Conservation (phyloP, 2,797 vertebrate genomes). For the Rhinoraja longicauda region DNA sequence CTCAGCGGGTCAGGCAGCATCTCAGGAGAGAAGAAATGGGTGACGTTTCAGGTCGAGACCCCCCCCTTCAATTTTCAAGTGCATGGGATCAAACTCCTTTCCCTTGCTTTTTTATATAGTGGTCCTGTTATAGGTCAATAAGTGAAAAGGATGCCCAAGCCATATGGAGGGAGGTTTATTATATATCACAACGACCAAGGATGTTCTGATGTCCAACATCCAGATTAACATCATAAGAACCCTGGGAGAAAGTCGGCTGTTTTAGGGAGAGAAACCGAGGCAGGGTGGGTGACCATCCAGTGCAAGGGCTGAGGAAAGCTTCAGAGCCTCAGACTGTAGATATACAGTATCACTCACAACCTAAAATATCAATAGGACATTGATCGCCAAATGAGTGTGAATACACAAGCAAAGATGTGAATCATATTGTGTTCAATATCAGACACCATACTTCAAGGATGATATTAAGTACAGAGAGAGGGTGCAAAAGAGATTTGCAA, state of each 20-base stretch:
- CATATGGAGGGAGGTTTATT: not conserved
- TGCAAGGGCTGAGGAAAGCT: not conserved
- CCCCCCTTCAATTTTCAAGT: too few species aligned
- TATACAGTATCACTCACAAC: too few species aligned
- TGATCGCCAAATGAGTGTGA: not conserved
- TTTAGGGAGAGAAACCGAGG: not conserved
- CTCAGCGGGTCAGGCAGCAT: too few species aligned
- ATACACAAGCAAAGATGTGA: not conserved
- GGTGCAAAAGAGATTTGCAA: not conserved
- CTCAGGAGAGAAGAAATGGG: too few species aligned
- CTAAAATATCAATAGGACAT: too few species aligned
- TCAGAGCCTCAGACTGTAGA: not conserved
- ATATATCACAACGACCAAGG: not conserved
- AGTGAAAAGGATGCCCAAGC: not conserved
- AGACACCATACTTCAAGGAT: not conserved
- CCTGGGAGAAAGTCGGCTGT: not conserved
- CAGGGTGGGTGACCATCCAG: not conserved
- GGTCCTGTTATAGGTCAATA: not conserved
- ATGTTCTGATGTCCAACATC: not conserved
- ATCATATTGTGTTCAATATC: not conserved
- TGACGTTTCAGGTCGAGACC: too few species aligned
- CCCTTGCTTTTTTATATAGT: not conserved
- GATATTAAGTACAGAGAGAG: not conserved
- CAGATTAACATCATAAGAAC: not conserved
- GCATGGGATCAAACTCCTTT: not conserved